Conservation (phyloP, 2,888 invertebrate genomes). For the Eumerus sabulonum region DNA sequence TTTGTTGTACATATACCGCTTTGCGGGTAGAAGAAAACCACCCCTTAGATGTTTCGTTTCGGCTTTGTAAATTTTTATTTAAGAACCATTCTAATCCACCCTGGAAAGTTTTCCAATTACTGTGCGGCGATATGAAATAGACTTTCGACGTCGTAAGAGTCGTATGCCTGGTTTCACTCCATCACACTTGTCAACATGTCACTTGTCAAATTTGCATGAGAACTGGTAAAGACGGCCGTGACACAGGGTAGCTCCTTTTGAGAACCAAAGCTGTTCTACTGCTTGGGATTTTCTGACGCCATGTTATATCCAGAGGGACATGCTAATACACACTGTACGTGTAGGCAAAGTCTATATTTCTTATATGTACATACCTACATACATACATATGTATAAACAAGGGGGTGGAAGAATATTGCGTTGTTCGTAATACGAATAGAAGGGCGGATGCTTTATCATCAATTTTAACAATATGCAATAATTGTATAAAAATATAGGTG, state of each 20-base stretch:
- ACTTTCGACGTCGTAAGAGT: constrained; percentile 67
- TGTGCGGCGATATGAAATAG: constrained; percentile 66
- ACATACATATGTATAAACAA: no score
- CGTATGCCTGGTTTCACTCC: constrained; percentile 71
- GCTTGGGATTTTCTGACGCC: constrained; percentile 46
- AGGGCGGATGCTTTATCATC: no score
- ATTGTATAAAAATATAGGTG: no score
- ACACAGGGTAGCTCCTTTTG: constrained; percentile 26
- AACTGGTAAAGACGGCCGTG: constrained; percentile 54
- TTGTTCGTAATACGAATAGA: no score
- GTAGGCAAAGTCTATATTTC: constrained; percentile 17
- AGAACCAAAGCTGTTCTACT: constrained; percentile 43
- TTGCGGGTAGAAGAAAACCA: background rate
- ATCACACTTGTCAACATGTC: constrained; percentile 77
- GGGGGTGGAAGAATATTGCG: no score
- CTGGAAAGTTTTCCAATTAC: constrained; percentile 71
- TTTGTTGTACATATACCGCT: constrained; percentile 18
- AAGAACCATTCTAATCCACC: constrained; percentile 50
- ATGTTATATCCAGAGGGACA: constrained; percentile 37
- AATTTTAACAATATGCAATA: no score
- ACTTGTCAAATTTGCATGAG: constrained; percentile 75
- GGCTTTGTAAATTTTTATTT: constrained; percentile 49
- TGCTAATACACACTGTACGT: background rate
- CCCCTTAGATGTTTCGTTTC: constrained; percentile 34
- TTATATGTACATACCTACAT: no score